Conservation (phyloP, 2,113 vertebrate species). For the Cyprinus carpio region DNA sequence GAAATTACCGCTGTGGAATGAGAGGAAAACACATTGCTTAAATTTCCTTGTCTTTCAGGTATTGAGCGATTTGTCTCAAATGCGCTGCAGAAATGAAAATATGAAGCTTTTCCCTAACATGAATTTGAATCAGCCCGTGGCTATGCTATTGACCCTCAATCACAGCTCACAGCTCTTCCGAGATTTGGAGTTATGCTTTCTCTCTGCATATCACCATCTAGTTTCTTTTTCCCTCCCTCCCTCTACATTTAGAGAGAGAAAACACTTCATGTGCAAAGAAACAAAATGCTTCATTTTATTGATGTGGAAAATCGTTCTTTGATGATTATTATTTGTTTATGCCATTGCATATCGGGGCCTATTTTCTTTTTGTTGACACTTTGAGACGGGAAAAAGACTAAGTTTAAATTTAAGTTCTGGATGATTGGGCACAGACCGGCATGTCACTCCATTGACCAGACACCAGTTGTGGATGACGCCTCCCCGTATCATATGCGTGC, state of each 20-base stretch:
- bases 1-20: conserved; percentile 59
- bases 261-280: conserved; percentile 8
- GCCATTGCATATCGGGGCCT: neutral
- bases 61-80: conserved; percentile 62
- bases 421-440: neutral
- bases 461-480: neutral
- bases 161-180: conserved; percentile 8
- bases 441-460: neutral
- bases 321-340: conserved; percentile 10
- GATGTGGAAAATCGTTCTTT: neutral
- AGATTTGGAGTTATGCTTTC: conserved; percentile 18
- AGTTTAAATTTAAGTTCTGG: neutral
- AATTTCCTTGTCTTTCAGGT: conserved; percentile 48
- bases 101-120: conserved; percentile 51
- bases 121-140: conserved; percentile 49
- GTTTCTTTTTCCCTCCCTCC: neutral
- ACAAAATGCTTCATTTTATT: neutral
- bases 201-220: conserved; percentile 7
- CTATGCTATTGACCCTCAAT: conserved; percentile 41
- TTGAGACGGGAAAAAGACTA: neutral
- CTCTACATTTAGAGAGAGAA: neutral
- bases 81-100: conserved; percentile 65
- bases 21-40: conserved; percentile 39
- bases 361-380: conserved; percentile 7
- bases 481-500: neutral